Base-by-base conservation (phyloP, 2,113 vertebrate species). In the Motacilla tschutschensis region DNA sequence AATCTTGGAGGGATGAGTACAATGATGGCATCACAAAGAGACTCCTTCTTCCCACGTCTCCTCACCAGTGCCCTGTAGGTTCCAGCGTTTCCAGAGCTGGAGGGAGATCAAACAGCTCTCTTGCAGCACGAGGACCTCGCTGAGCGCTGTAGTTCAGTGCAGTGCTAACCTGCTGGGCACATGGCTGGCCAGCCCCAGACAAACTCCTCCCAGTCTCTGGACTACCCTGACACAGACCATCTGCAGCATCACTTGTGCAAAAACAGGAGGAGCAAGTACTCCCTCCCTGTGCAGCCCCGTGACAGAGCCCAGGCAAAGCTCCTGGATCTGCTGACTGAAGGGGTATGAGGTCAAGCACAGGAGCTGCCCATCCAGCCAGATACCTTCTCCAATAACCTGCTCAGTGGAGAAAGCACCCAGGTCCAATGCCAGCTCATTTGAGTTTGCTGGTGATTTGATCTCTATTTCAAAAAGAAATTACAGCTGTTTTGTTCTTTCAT, bases 181-280 rank as follows among this genome's bases (percentile, higher is more conserved):
- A 2, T 3, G 19, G 35, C 40, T 40, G 47, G 48, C 15, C 57
- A 44, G 62, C 25, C 38, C 8, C 4, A 47, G 29, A n/a, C 50
- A 35, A 54, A 35, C 16, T 19, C 41, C 36, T 36, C 46, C 33
- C 69, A 18, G 46, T 6, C 46, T 31, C 28, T 11, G 29, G 31
- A 17, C 33, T 25, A 2, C 29, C 38, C 29, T 1, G 2, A 5
- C 16, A 44, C n/a, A 29, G 13, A 16, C 12, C 50, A 17, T 8
- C 14, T 14, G 38, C 28, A 58, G 65, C 43, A 48, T 26, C 12
- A 11, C 26, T 19, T 2, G 14, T n/a, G 43, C 55, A 15, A 1
- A 14, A 28, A 4, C 31, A 31, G 16, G 0, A 65, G 38, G 7
- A 43, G 14, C 0, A 0, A 60, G 51, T 2, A 1, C 22, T 38